These are phyloP conservation scores for Colinus virginianus DNA, from an alignment of 2,113 vertebrate genomes.

Conservation along the genomic window DNA sequence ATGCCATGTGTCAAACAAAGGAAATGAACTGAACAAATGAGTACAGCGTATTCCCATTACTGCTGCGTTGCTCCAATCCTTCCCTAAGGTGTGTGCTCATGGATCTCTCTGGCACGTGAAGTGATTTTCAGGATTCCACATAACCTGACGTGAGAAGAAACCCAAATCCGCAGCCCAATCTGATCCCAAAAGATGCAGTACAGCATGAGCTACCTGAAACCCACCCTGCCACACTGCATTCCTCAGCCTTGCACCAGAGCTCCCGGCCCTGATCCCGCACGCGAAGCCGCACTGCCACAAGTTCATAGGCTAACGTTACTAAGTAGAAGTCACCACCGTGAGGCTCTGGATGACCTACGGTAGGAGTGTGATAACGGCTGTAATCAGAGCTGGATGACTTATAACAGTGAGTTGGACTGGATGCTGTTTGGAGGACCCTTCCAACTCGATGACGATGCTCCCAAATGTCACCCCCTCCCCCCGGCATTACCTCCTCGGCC, in stretches of 20 bases:
- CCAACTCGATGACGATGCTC: too few relatives aligned
- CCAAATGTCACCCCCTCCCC: not conserved
- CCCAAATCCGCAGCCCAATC: too few relatives aligned
- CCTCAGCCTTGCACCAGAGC: not conserved
- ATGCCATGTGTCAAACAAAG: not conserved
- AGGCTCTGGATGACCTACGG: not conserved
- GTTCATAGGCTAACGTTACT: not conserved
- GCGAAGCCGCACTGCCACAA: not conserved
- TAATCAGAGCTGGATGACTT: too few relatives aligned
- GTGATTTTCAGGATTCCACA: not conserved
- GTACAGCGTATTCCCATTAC: not conserved
- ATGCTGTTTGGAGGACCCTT: too few relatives aligned
- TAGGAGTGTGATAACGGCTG: not conserved
- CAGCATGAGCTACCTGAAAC: not conserved
- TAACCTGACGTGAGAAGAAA: not conserved
- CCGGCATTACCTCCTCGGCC: constrained; percentile 85
- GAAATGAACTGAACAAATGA: not conserved
- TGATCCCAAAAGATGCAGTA: not conserved
- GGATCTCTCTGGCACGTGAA: not conserved
- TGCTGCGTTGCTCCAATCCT: not conserved
- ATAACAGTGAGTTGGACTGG: too few relatives aligned
- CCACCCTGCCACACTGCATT: not conserved
- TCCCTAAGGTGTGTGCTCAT: not conserved
- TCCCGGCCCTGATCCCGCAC: not conserved
- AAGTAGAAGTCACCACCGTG: not conserved